A percentile compares a stretch with the other conserved stretches of the same genome.
These are phyloP conservation scores for Sceloporus tristichus DNA, from an alignment of 2,113 vertebrate species.

Conservation along the genomic window DNA sequence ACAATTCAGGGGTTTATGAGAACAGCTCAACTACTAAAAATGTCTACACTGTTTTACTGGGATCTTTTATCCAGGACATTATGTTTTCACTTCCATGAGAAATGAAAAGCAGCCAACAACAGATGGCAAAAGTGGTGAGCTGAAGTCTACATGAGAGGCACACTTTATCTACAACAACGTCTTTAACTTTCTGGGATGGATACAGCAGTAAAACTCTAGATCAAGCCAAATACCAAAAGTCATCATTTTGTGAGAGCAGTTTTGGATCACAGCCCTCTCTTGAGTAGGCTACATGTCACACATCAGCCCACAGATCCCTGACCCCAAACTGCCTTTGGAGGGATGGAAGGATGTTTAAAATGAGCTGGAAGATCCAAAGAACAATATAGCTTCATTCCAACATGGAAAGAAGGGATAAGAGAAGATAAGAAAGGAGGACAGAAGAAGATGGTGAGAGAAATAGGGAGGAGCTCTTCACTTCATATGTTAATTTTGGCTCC, in stretches of 20 bases:
- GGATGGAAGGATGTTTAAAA: not conserved
- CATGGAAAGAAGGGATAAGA: not conserved
- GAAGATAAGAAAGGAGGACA: not conserved
- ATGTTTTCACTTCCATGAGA: conserved; percentile 39
- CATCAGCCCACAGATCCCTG: conserved; percentile 3
- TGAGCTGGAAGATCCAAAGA: not conserved
- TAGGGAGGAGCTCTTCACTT: not conserved
- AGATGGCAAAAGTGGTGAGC: conserved; percentile 12
- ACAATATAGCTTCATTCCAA: not conserved
- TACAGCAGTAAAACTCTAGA: not conserved
- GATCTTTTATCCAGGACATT: conserved; percentile 23
- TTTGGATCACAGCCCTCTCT: conserved; percentile 2
- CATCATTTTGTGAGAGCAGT: not conserved
- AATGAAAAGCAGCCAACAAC: conserved; percentile 2
- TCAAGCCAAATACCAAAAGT: not conserved
- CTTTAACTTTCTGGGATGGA: conserved; percentile 27
- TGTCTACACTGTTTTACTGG: conserved; percentile 21
- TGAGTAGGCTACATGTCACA: not conserved
- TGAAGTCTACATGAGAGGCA: conserved; percentile 18
- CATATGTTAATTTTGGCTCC: not conserved
- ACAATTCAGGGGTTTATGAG: not conserved
- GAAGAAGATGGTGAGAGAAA: not conserved
- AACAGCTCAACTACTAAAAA: conserved; percentile 31
- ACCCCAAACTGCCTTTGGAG: not conserved
- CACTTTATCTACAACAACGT: conserved; percentile 1